Evolutionary conservation across 2,888 invertebrate species (phyloP), one percentile per base, ranked within the genome.

Genomic region (Sinotaia quadrata): DNA sequence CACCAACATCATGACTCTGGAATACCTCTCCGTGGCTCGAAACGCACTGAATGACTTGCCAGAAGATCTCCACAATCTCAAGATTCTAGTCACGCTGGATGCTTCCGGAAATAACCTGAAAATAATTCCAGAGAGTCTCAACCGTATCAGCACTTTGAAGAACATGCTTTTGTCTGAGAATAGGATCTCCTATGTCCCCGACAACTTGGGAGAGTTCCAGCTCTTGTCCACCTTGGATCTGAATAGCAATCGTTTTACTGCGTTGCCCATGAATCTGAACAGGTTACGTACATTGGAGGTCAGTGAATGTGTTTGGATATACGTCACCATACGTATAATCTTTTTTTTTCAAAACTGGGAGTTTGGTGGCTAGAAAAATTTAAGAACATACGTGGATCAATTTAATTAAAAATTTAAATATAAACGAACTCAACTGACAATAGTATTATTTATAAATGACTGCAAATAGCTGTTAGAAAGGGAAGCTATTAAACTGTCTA

Each of bases 151-250:
- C 21, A 81, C 82, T 1, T 71, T 84, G 37, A 84, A 84, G 70
- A 73, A 72, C 21, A 63, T 84, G 21, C 47, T 69, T 10, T 79
- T 76, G 18, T 69, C 77, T 0, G 76, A 83, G 54, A 87, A 87
- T 75, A 80, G 80, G 56, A 72, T 87, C 34, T 71, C 76, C 57
- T 68, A 73, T 41, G 79, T 87, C 47, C 85, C 86, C 0, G 81
- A 84, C 18, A 73, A 78, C 33, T 78, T 87, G 15, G 85, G 84
- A 3, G 81, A 83, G 56, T 77, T 81, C 36, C 83, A 86, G 68
- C 75, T 87, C 33, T 70, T 83, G 34, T 75, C 75, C 36, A 73
- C 78, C 12, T 69, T 84, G 4, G 80, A 81, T 68, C 71, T 84
- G n/a, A 74, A 75, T 36, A 73, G 76, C 58, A 84, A 84, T 59